phyloP scores from a whole-genome alignment of 37 sponge, comb jelly and placozoan genomes.

The Theonella swinhoei region DNA sequence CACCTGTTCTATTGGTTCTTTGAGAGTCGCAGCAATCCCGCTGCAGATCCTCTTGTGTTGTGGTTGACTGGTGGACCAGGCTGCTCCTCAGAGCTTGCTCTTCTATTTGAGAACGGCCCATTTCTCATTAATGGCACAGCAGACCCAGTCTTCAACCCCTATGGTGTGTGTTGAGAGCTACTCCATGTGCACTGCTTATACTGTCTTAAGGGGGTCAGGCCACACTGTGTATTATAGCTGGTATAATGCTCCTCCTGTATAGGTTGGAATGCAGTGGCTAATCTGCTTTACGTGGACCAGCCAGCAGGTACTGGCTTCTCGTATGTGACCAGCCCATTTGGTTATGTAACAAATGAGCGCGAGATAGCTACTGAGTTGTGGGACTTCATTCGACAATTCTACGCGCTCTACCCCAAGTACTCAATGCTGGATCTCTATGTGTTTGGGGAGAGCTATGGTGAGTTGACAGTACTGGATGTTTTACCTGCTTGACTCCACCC shows the following conservation, averaged over 20 bases:
- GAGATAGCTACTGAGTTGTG: constrained; percentile 78
- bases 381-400: constrained; percentile 71
- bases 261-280: constrained; percentile 91
- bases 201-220: too few relatives aligned
- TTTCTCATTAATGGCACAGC: constrained; percentile 62
- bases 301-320: constrained; percentile 92
- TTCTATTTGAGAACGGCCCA: constrained; percentile 88
- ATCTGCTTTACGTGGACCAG: constrained; percentile 87
- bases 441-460: constrained; percentile 88
- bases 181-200: too few relatives aligned
- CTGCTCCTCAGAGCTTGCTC: constrained; percentile 83
- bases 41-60: constrained; percentile 80
- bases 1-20: constrained; percentile 90
- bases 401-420: constrained; percentile 76
- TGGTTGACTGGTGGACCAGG: constrained; percentile 95
- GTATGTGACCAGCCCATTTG: constrained; percentile 66
- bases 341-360: constrained; percentile 73
- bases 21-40: constrained; percentile 77
- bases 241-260: too few relatives aligned
- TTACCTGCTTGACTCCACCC: not conserved
- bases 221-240: too few relatives aligned
- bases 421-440: constrained; percentile 79
- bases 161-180: constrained; percentile 42
- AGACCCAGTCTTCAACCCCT: constrained; percentile 61
- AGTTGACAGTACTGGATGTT: not conserved